Evolutionary conservation across 2,113 vertebrate species (phyloP).

Genomic region (Heterotis niloticus): DNA sequence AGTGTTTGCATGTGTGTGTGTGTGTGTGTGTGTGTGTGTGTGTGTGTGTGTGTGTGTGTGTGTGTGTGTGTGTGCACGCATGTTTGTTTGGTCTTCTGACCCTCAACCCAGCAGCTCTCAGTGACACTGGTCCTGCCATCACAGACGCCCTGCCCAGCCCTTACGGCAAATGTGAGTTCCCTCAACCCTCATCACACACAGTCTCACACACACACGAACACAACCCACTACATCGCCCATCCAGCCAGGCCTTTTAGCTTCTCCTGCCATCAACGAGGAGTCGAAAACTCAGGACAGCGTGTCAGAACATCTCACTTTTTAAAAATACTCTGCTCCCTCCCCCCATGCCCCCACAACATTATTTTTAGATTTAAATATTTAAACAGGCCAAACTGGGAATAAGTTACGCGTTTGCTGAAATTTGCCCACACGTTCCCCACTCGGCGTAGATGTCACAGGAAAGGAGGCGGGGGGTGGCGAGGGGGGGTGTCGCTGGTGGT

Average conservation of each 20-base stretch:
- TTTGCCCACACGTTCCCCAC: background rate
- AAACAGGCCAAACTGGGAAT: background rate
- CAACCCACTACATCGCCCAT: too few relatives aligned
- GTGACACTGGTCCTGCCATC: background rate
- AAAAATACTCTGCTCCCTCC: background rate
- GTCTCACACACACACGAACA: background rate
- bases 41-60: too few relatives aligned
- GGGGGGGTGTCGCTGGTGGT: conserved; percentile 41
- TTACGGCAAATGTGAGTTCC: background rate
- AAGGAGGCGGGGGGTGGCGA: conserved; percentile 27
- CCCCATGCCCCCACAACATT: background rate
- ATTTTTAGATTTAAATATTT: background rate
- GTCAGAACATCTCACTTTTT: background rate
- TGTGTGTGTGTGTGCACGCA: conserved; percentile 24
- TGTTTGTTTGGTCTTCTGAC: conserved; percentile 52
- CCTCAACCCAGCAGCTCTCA: conserved; percentile 13
- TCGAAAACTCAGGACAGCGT: background rate
- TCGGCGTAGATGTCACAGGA: conserved; percentile 12
- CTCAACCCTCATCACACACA: background rate
- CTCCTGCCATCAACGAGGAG: too few relatives aligned
- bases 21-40: too few relatives aligned
- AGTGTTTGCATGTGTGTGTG: too few relatives aligned
- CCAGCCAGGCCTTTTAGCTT: too few relatives aligned
- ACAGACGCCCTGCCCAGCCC: background rate
- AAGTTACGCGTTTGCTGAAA: background rate